Percentiles rank a stretch among this genome's conserved stretches.
Evolutionary conservation across 2,888 invertebrate genomes (phyloP).

Genomic region (Stratiomys singularior): DNA sequence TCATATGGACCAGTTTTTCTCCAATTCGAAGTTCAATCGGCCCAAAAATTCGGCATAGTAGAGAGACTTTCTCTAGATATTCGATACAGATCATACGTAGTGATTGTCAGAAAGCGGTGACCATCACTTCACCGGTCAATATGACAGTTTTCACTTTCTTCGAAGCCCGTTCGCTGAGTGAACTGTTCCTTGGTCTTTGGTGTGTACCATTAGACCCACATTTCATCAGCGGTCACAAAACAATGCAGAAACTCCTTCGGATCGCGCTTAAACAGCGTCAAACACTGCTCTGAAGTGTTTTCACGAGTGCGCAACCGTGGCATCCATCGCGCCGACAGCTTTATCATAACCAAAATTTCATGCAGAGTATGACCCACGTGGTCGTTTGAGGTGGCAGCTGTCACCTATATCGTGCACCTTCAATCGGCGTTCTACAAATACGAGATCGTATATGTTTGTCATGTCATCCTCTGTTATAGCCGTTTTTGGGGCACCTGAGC

Average conservation of each 20-base stretch:
- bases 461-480: slow-evolving; percentile 12
- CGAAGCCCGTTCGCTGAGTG: slow-evolving; percentile 39
- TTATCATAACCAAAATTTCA: slow-evolving; percentile 45
- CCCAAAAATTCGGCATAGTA: slow-evolving; percentile 37
- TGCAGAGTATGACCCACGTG: slow-evolving; percentile 40
- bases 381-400: slow-evolving; percentile 37
- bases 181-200: slow-evolving; percentile 46
- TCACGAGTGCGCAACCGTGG: slow-evolving; percentile 29
- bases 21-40: slow-evolving; percentile 27
- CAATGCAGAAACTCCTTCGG: slow-evolving; percentile 18
- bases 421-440: slow-evolving; percentile 37
- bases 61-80: slow-evolving; percentile 32
- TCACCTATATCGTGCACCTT: slow-evolving; percentile 36
- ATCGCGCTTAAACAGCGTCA: slow-evolving; percentile 45
- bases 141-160: slow-evolving; percentile 42
- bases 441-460: slow-evolving; percentile 42
- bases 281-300: slow-evolving; percentile 31
- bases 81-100: slow-evolving; percentile 44
- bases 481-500: slow-evolving; percentile 43
- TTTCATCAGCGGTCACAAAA: slow-evolving; percentile 34
- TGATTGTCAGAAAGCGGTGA: slow-evolving; percentile 43
- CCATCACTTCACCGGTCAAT: slow-evolving; percentile 44
- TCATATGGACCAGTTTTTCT: slow-evolving; percentile 14
- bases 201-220: slow-evolving; percentile 40
- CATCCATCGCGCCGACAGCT: slow-evolving; percentile 33